Evolutionary conservation across 2,113 vertebrate species (phyloP), one percentile per base, ranked within the genome.

Genomic region (Gymnarchus niloticus): DNA sequence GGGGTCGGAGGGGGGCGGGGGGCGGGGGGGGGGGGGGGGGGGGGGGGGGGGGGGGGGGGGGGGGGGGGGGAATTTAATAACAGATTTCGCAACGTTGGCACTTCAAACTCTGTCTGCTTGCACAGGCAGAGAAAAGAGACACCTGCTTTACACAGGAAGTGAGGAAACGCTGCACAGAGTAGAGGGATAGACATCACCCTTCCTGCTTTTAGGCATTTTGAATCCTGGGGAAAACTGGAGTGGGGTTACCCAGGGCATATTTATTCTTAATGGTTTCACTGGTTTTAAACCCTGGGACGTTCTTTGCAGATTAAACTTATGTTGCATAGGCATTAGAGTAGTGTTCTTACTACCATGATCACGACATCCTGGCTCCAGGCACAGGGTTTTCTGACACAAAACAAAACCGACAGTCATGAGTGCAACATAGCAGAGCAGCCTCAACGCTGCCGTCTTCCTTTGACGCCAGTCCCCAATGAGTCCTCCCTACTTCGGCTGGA

Each of bases 61-160:
- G n/a, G n/a, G n/a, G 19, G 48, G 51, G 23, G 80, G 25, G 49
- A 6, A 80, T 21, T 44, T 28, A 87, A 77, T 77, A 83, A 86
- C 81, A 83, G 28, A 56, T 56, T 86, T 69, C 33, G 80, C 86
- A 80, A 61, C 44, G 54, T 83, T 52, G 41, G 41, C 86, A 84
- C 14, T 41, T 83, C 69, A 57, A 23, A 8, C 56, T 77, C n/a
- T 37, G 51, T 57, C n/a, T 48, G 82, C 54, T 77, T 57, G 85
- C 10, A 10, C 21, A 56, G 65, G 76, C 23, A 48, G 51, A 49
- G 81, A 37, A 14, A 56, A 83, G 49, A 86, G 59, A 77, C 86
- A 83, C 61, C 85, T 86, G 61, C 81, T 56, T 54, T 73, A 33
- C 52, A 51, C 51, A 83, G 69, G 82, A 56, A 76, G 49, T 73